These are phyloP conservation scores for Drosophila sp. DNA, from an alignment of 1,140 invertebrate genomes.

Conservation along the genomic window DNA sequence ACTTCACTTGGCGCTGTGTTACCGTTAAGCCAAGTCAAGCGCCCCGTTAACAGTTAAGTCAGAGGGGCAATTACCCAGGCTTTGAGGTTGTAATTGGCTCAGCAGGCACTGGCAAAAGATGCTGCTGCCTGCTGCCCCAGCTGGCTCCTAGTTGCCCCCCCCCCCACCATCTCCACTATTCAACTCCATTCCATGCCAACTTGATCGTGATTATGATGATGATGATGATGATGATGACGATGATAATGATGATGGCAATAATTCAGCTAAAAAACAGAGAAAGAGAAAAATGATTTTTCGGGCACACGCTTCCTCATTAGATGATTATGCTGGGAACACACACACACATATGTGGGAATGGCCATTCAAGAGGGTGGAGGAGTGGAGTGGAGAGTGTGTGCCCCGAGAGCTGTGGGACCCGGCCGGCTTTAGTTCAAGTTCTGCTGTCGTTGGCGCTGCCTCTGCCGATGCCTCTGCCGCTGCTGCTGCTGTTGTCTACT, in stretches of 20 bases:
- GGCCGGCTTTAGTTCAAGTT: slow-evolving; percentile 27
- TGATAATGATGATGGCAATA: slow-evolving; percentile 25
- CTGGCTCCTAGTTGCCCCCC: not conserved
- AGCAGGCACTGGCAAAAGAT: slow-evolving; percentile 20
- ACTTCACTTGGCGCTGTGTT: slow-evolving; percentile 37
- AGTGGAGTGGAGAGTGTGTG: not conserved
- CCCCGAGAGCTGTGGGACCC: slow-evolving; percentile 2
- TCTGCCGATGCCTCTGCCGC: slow-evolving; percentile 12
- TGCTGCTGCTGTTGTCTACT: slow-evolving; percentile 49
- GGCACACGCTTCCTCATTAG: slow-evolving; percentile 30
- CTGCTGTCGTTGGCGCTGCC: slow-evolving; percentile 22
- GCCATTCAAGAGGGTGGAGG: not conserved
- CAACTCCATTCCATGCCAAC: not conserved
- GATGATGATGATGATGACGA: slow-evolving; percentile 1
- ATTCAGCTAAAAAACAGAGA: slow-evolving; percentile 59
- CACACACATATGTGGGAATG: slow-evolving; percentile 23
- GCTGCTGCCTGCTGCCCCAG: slow-evolving; percentile 5
- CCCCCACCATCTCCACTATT: not conserved
- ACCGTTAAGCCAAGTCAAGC: slow-evolving; percentile 73
- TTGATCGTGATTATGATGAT: not conserved
- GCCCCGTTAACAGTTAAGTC: slow-evolving; percentile 77
- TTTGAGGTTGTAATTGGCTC: slow-evolving; percentile 64
- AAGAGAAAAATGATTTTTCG: slow-evolving; percentile 25
- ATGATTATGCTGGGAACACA: slow-evolving; percentile 25
- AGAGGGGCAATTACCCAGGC: slow-evolving; percentile 68